Evolutionary conservation across 2,113 vertebrate genomes (phyloP), one percentile per base, ranked within the genome.

Genomic region (Labrus mixtus): DNA sequence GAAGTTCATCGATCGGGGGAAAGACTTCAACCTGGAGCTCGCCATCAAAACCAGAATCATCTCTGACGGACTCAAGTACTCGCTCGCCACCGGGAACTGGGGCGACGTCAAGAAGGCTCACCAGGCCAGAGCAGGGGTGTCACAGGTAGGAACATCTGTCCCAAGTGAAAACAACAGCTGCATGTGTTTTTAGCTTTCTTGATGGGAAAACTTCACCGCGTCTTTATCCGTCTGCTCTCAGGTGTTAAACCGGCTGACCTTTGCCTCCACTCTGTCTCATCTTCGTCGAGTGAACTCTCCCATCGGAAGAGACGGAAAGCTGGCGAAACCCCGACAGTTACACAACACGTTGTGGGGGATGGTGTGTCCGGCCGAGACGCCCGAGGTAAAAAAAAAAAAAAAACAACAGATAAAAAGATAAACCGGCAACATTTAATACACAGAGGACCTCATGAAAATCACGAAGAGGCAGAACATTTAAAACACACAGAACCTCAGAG

Each of bases 101-200:
- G 98, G 98, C 1, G 98, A 99, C 48, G 98, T 99, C 65, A 99
- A 99, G 90, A 99, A 99, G 92, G 98, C 98, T 75, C 98, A 99
- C 90, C 98, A 99, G 90, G 98, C 98, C 77, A 94, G 98, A 90
- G 98, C 98, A 37, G 98, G 98, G 23, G 98, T 99, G 1, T 99
- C 98, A 55, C 98, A 99, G 96, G 98, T 99, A 77, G 89, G 57
- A 9, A 9, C 5, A 6, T 45, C 43, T 33, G 29, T 33, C 29
- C 29, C 29, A 33, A 33, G 29, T 33, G 29, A 33, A 33, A 33
- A 6, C 29, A 4, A 33, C 29, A 33, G 39, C 39, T 41, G 39
- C 39, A 41, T 10, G 3, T 6, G n/a, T n/a, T n/a, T n/a, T n/a
- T n/a, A n/a, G n/a, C n/a, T 41, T 41, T 41, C 39, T 41, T 41